A percentile compares a stretch with the other conserved stretches of the same genome.
Conservation (phyloP, 2,797 vertebrate species). For the Premnoplex brunnescens region DNA sequence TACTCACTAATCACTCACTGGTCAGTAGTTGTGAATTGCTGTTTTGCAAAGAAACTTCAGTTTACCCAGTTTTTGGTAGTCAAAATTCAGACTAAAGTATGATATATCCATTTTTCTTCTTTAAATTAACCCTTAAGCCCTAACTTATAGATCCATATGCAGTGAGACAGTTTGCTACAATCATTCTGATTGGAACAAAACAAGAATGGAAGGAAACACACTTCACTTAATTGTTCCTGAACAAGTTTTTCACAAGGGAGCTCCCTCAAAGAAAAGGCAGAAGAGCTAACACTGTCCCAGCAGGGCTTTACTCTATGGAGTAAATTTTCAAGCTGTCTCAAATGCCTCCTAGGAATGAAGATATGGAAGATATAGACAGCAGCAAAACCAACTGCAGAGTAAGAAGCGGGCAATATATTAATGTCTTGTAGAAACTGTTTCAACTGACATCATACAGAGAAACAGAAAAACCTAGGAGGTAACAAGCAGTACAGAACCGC, state of each 20-base stretch:
- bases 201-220: background rate
- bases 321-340: background rate
- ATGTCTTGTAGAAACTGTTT: background rate
- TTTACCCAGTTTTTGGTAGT: background rate
- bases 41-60: background rate
- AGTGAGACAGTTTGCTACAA: background rate
- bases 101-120: background rate
- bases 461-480: background rate
- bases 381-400: background rate
- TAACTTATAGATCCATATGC: background rate
- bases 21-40: background rate
- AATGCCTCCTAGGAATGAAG: background rate
- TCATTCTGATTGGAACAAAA: background rate
- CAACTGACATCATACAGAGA: background rate
- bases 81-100: background rate
- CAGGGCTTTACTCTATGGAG: background rate
- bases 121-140: background rate
- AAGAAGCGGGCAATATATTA: background rate
- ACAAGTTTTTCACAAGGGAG: background rate
- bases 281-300: background rate
- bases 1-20: background rate
- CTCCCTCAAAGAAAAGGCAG: background rate
- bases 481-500: background rate
- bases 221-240: background rate
- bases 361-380: background rate